Evolutionary conservation across 2,113 vertebrate genomes (phyloP).

Genomic region (Mastomys natalensis): DNA sequence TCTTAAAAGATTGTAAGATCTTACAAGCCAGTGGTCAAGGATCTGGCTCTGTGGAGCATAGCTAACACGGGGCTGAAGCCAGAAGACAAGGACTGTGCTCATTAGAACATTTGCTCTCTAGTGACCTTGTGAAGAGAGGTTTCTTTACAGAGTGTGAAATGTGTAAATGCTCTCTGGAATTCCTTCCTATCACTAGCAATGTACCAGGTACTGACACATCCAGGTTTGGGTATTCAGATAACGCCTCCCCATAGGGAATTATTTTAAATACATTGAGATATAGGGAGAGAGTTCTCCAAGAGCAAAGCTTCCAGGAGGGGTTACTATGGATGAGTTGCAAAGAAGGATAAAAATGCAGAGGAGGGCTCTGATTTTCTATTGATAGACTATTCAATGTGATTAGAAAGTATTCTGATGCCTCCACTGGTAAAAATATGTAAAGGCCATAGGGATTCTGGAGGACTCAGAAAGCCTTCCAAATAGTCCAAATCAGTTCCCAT

Average conservation of each 20-base stretch:
- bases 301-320: neutral
- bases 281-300: neutral
- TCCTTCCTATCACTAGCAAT: neutral
- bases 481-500: neutral
- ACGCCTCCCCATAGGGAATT: neutral
- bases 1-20: neutral
- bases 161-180: rapidly evolving
- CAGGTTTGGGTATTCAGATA: neutral
- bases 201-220: neutral
- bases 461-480: neutral
- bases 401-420: neutral
- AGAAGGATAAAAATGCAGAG: neutral
- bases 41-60: neutral
- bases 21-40: neutral
- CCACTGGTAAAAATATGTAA: neutral
- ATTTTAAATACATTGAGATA: neutral
- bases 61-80: neutral
- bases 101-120: neutral
- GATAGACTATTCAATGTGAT: neutral
- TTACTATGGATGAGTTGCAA: neutral
- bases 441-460: neutral
- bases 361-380: neutral
- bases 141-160: neutral
- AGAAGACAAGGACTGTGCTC: neutral
- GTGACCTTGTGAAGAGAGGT: no score